Evolutionary conservation across 2,888 invertebrate genomes (phyloP), one percentile per base, ranked within the genome.

Genomic region (Erebia ligea): DNA sequence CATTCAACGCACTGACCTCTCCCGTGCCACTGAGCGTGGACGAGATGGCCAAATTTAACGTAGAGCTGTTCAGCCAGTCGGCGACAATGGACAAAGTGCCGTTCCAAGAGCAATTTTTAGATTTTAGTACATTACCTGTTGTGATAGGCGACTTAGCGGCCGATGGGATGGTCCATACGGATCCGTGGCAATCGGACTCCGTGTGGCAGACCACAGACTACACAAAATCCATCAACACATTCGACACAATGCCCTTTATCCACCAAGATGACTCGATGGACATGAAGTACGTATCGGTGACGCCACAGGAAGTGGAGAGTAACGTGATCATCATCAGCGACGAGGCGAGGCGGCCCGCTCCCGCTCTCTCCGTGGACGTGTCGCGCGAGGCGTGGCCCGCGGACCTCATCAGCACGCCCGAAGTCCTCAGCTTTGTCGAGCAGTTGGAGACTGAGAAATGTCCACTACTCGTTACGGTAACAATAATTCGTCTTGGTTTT

Each of bases 361-460:
- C 21, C 80, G 79, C 50, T 75, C 82, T 92, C 68, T 83, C 86
- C 15, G 83, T 93, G 48, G 84, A 90, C 79, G 86, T 92, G 70
- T 81, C 84, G 70, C 82, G 81, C 50, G 76, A 86, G 45, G 71
- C 73, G 76, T 87, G 87, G 84, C 76, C 83, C 57, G 78, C 73
- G 34, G 87, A 87, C 72, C 75, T 82, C 77, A 88, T 93, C 80
- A 92, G 87, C 81, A 94, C 94, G 34, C 94, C 94, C 8, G 93
- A 93, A 69, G 88, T 94, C 69, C 86, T 94, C 67, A 88, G 81
- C 75, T 89, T 82, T 73, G 90, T 94, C 66, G 93, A 93, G 77
- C 90, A 92, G 75, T 77, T 93, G 76, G 93, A 94, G 80, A 88
- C 84, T 76, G 91, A 92, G 76, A 88, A 89, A 80, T 81, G 80